These are phyloP conservation scores for Cnemophilus loriae DNA, from an alignment of 2,113 vertebrate genomes.

Conservation along the genomic window DNA sequence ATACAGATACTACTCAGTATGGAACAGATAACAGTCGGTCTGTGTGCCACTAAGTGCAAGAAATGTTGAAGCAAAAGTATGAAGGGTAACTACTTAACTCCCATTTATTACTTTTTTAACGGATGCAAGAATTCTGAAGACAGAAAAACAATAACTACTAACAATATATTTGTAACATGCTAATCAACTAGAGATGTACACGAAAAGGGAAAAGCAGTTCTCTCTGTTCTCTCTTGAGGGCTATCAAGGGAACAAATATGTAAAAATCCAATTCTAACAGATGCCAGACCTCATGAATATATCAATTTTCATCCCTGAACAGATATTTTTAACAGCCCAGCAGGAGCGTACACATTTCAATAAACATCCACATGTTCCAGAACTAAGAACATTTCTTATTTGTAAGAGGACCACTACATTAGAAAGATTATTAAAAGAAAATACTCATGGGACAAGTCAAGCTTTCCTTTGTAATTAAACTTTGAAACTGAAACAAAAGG, in stretches of 20 bases:
- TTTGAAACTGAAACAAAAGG: slow-evolving; percentile 47
- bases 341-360: neutral
- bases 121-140: neutral
- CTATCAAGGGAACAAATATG: slow-evolving; percentile 5
- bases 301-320: slow-evolving; percentile 40
- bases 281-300: slow-evolving; percentile 14
- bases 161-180: neutral
- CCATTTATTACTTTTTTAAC: neutral
- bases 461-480: slow-evolving; percentile 59
- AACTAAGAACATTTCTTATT: neutral
- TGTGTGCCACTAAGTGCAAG: neutral
- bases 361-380: slow-evolving; percentile 1
- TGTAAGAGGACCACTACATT: neutral
- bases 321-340: slow-evolving; percentile 16
- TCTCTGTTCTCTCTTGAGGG: neutral
- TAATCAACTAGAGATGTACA: neutral
- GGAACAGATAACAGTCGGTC: neutral
- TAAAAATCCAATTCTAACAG: slow-evolving; percentile 44
- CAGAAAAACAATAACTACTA: neutral
- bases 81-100: neutral
- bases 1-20: neutral
- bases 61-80: neutral
- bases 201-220: neutral
- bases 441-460: slow-evolving; percentile 3
- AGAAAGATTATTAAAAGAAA: slow-evolving; percentile 38